Conservation (phyloP, 2,113 vertebrate species). For the Stigmatopora nigra region DNA sequence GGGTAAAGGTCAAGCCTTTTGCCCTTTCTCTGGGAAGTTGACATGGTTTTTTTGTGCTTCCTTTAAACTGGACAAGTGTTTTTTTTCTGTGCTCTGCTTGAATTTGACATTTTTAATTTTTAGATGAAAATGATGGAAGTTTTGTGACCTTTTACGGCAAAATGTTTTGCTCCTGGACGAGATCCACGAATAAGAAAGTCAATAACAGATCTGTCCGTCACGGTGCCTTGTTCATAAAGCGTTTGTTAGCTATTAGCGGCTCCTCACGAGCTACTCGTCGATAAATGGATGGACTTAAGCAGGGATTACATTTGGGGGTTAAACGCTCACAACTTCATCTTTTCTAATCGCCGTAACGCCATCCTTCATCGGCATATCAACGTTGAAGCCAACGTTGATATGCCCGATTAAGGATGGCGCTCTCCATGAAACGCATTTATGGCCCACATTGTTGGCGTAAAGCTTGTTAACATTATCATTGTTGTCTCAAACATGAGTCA, state of each 20-base stretch:
- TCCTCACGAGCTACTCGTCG: conserved; percentile 49
- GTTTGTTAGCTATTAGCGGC: conserved; percentile 55
- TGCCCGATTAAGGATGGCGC: too few relatives aligned
- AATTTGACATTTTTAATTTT: background rate
- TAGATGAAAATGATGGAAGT: conserved; percentile 41
- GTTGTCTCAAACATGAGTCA: too few relatives aligned
- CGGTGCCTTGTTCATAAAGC: conserved; percentile 36
- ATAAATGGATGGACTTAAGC: conserved; percentile 54
- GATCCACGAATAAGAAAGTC: conserved; percentile 65
- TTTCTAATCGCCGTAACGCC: conserved; percentile 43
- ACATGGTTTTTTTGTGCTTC: background rate
- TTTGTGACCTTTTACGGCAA: conserved; percentile 23
- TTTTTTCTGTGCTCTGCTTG: background rate
- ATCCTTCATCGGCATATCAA: conserved; percentile 19
- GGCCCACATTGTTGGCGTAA: too few relatives aligned
- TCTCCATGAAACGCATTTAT: too few relatives aligned
- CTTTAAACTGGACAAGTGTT: background rate
- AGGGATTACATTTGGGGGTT: conserved; percentile 35
- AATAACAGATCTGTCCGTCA: conserved; percentile 60
- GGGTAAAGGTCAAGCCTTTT: too few relatives aligned
- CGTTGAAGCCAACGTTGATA: too few relatives aligned
- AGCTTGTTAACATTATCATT: too few relatives aligned
- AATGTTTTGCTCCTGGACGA: conserved; percentile 62
- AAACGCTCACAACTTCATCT: conserved; percentile 35
- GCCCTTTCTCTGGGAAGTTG: too few relatives aligned